These are phyloP conservation scores for Drosophila nebulosa DNA, from an alignment of 1,140 invertebrate species.

Conservation along the genomic window DNA sequence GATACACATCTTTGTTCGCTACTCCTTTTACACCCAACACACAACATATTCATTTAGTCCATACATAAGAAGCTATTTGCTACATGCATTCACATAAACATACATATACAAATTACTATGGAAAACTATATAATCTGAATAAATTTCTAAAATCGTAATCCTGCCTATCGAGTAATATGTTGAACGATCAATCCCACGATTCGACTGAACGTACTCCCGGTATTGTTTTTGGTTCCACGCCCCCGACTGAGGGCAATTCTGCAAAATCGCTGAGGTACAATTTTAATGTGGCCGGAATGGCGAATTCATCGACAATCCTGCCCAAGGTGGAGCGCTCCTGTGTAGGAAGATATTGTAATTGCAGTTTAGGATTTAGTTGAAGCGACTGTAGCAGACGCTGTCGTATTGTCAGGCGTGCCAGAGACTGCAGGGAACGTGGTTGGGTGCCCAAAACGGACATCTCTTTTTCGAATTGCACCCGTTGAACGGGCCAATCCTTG, in stretches of 20 bases:
- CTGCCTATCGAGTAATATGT: background rate
- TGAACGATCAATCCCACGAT: constrained; percentile 46
- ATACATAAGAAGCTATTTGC: constrained; percentile 11
- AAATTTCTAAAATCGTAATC: constrained; percentile 45
- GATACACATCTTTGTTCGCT: background rate
- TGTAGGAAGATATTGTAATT: constrained; percentile 47
- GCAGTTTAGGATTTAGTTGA: constrained; percentile 23
- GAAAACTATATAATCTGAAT: constrained; percentile 48
- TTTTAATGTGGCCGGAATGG: constrained; percentile 56
- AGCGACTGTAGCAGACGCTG: constrained; percentile 35
- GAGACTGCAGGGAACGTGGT: constrained; percentile 53
- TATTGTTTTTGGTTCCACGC: background rate
- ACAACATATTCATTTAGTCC: constrained; percentile 37
- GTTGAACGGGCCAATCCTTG: constrained; percentile 23
- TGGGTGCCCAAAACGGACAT: constrained; percentile 27
- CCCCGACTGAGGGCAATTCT: constrained; percentile 48
- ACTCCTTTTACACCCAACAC: constrained; percentile 11
- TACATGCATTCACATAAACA: constrained; percentile 14
- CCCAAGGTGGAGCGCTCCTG: constrained; percentile 53
- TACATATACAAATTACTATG: constrained; percentile 28
- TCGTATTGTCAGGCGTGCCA: constrained; percentile 56
- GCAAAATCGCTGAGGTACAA: constrained; percentile 60
- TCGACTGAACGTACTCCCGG: constrained; percentile 23
- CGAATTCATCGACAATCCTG: constrained; percentile 53
- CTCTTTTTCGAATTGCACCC: constrained; percentile 42